phyloP scores from a whole-genome alignment of 2,113 vertebrate genomes.

The Marcusenius ussheri region DNA sequence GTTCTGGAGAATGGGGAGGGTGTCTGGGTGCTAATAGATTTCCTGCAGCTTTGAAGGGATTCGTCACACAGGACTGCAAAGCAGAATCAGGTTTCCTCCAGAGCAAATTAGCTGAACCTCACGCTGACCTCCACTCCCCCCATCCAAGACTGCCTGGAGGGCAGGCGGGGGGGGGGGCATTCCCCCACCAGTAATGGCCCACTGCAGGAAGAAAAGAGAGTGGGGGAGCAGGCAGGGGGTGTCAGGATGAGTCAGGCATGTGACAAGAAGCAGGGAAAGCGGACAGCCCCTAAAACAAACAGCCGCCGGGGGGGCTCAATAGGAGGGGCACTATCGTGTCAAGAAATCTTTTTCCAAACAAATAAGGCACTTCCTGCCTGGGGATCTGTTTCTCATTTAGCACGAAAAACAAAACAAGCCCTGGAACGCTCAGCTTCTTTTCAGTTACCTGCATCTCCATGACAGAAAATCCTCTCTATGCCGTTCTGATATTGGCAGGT shows the following conservation, averaged over 20 bases:
- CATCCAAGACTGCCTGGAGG: constrained; percentile 15
- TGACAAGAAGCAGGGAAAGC: constrained; percentile 16
- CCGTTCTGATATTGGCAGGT: background rate
- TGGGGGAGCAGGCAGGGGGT: constrained; percentile 15
- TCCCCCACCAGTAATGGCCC: background rate
- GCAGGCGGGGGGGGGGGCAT: background rate
- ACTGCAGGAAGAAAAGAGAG: background rate
- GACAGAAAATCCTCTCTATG: background rate
- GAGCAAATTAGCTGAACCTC: constrained; percentile 43
- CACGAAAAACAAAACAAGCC: background rate
- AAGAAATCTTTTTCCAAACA: constrained; percentile 56
- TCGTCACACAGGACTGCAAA: constrained; percentile 31
- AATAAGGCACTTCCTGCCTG: constrained; percentile 59
- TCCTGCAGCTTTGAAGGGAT: constrained; percentile 40
- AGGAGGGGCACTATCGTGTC: constrained; percentile 33
- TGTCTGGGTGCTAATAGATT: constrained; percentile 39
- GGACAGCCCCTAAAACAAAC: constrained; percentile 7
- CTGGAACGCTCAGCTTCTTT: background rate
- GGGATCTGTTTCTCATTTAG: constrained; percentile 11
- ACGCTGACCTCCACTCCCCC: constrained; percentile 33
- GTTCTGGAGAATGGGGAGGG: background rate
- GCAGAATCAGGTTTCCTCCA: constrained; percentile 41
- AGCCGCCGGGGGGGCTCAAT: constrained; percentile 28
- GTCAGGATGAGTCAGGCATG: constrained; percentile 22
- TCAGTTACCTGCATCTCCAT: background rate